These are phyloP conservation scores for Apamea anceps DNA, from an alignment of 2,888 invertebrate genomes.

Conservation along the genomic window DNA sequence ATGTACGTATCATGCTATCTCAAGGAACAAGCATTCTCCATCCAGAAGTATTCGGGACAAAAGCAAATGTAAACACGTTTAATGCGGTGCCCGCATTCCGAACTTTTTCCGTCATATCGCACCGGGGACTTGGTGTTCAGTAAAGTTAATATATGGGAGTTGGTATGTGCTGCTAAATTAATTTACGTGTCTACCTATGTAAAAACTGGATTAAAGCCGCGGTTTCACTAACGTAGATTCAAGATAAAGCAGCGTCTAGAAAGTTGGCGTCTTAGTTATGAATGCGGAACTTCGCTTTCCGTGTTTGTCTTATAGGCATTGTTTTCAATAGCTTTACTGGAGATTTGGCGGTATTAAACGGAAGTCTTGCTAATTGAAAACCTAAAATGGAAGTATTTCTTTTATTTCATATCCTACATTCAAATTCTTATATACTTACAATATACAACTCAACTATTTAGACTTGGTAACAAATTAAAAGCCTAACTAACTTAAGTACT, in stretches of 20 bases:
- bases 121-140: conserved; percentile 38
- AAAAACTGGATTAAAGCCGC: conserved; percentile 29
- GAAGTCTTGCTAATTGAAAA: background rate
- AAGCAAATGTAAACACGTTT: conserved; percentile 38
- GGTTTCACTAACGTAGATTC: conserved; percentile 21
- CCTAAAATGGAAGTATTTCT: background rate
- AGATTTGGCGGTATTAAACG: background rate
- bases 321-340: conserved; percentile 21
- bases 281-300: conserved; percentile 42
- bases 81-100: conserved; percentile 53
- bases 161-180: conserved; percentile 52
- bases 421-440: background rate
- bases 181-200: conserved; percentile 25
- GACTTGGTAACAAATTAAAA: background rate
- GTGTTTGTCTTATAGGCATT: conserved; percentile 33
- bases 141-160: conserved; percentile 64
- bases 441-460: background rate
- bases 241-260: conserved; percentile 33
- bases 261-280: conserved; percentile 40
- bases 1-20: conserved; percentile 30
- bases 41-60: conserved; percentile 51
- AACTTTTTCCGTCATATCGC: conserved; percentile 59
- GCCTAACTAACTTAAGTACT: background rate
- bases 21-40: conserved; percentile 57
- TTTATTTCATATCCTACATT: background rate